Evolutionary conservation across 2,113 vertebrate genomes (phyloP).

Genomic region (Petrocephalus zakoni): DNA sequence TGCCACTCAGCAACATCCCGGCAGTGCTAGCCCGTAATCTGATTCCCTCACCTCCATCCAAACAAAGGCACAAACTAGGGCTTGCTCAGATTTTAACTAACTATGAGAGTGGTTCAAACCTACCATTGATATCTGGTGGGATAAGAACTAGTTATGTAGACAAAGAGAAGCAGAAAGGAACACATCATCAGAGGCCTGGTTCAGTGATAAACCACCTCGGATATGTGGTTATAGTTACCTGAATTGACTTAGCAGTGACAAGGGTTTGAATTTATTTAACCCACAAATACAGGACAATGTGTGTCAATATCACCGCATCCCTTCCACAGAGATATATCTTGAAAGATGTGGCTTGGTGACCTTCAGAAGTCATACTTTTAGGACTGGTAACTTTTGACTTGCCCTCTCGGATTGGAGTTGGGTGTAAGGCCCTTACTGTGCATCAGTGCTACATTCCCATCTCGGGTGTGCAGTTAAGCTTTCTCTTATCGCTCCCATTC

Average conservation of each 20-base stretch:
- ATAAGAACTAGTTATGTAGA: not conserved
- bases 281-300: not conserved
- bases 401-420: not conserved
- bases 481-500: constrained; percentile 33
- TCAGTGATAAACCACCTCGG: not conserved
- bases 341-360: not conserved
- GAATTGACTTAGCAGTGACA: not conserved
- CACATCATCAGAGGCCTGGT: not conserved
- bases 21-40: not conserved
- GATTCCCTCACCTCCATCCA: not conserved
- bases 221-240: not conserved
- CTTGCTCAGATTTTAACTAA: not conserved
- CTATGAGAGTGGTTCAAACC: not conserved
- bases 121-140: not conserved
- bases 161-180: not conserved
- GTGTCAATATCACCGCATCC: constrained; percentile 24
- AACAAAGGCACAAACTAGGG: not conserved
- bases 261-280: constrained; percentile 5
- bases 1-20: not conserved
- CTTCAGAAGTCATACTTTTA: not conserved
- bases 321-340: not conserved
- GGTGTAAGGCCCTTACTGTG: not conserved
- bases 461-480: constrained; percentile 49
- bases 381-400: not conserved
- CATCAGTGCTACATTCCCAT: not conserved